Conservation (phyloP, 2,113 vertebrate species). For the Apteryx mantelli region DNA sequence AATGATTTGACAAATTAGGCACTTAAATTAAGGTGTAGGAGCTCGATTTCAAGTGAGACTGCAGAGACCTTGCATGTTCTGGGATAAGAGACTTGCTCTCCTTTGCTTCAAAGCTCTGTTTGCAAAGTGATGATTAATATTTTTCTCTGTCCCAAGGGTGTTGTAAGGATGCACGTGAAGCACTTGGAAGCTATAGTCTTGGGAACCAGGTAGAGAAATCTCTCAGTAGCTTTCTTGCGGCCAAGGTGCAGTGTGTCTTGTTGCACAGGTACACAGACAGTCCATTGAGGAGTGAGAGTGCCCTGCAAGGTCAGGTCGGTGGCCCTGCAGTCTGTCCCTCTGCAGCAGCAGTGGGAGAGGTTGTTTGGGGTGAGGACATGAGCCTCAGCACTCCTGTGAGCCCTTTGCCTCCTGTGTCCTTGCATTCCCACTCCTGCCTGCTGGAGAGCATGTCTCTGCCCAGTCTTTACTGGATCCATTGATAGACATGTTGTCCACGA, state of each 20-base stretch:
- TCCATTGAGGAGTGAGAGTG: not conserved
- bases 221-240: not conserved
- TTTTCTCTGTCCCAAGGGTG: not conserved
- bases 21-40: not conserved
- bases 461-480: not conserved
- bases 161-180: not conserved
- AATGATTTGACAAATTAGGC: not conserved
- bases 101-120: not conserved
- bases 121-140: not conserved
- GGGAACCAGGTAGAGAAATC: not conserved
- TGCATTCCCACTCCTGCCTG: not conserved
- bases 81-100: accelerated
- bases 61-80: not conserved
- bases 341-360: not conserved
- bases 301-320: not conserved
- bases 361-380: not conserved
- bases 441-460: not conserved
- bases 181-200: not conserved
- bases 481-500: not conserved
- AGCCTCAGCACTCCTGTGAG: not conserved
- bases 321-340: not conserved
- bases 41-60: not conserved
- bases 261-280: not conserved
- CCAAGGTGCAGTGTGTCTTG: not conserved
- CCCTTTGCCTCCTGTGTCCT: not conserved